Conservation (phyloP, 1,140 invertebrate genomes). For the Anthonomus grandis region DNA sequence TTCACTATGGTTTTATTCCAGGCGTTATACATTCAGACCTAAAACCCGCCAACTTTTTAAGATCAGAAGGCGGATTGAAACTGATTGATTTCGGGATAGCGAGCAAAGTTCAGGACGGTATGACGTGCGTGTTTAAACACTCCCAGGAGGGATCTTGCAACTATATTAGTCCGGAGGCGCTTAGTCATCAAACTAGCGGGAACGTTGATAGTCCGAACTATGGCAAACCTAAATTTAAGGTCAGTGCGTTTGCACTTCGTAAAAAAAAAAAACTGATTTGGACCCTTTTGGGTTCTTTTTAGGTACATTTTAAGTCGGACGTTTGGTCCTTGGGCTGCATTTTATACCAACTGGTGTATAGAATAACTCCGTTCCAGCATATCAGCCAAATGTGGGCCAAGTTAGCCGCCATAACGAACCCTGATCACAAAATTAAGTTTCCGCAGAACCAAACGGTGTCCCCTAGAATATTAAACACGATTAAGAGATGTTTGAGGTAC, state of each 20-base stretch:
- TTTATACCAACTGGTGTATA: constrained; percentile 89
- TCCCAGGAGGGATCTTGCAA: constrained; percentile 85
- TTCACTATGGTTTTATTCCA: constrained; percentile 46
- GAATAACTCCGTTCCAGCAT: constrained; percentile 86
- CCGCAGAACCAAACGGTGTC: constrained; percentile 52
- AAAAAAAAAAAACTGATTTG: not conserved
- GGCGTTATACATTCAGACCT: constrained; percentile 94
- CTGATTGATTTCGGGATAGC: constrained; percentile 98
- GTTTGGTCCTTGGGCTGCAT: constrained; percentile 98
- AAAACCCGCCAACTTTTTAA: constrained; percentile 95
- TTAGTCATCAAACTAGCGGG: constrained; percentile 58
- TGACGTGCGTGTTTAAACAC: constrained; percentile 85
- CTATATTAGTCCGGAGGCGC: constrained; percentile 95
- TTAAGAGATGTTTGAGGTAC: constrained; percentile 66
- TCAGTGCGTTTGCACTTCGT: constrained; percentile 11
- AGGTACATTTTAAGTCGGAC: constrained; percentile 92
- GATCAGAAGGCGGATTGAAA: constrained; percentile 84
- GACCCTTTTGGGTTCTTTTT: constrained; percentile 35
- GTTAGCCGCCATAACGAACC: constrained; percentile 78
- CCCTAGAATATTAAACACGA: constrained; percentile 55
- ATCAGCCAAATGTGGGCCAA: constrained; percentile 73
- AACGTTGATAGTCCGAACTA: constrained; percentile 48
- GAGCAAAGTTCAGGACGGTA: constrained; percentile 82
- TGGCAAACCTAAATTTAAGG: constrained; percentile 47
- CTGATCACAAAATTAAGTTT: constrained; percentile 72